phyloP scores from a whole-genome alignment of 1,140 invertebrate genomes.

The Macrostomum lignano region DNA sequence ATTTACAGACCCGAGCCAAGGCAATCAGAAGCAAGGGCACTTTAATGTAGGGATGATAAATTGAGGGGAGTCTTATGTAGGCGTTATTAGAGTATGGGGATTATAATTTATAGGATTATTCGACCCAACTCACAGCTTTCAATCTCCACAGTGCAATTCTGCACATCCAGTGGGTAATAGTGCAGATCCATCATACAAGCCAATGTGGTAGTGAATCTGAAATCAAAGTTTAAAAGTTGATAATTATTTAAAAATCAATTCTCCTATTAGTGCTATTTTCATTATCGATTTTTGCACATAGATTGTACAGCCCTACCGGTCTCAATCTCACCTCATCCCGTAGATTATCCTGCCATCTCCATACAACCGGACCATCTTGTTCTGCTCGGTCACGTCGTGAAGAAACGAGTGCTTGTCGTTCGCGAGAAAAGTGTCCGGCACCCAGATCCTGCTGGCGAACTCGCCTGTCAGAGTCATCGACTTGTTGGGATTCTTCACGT shows the following conservation, averaged over 20 bases:
- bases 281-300: too few species aligned
- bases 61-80: too few species aligned
- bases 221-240: too few species aligned
- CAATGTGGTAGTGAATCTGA: constrained; percentile 66
- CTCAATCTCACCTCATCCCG: constrained; percentile 69
- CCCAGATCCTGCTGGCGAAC: constrained; percentile 92
- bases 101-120: too few species aligned
- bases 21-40: too few species aligned
- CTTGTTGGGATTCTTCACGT: constrained; percentile 40
- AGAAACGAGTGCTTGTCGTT: constrained; percentile 93
- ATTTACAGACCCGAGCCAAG: too few species aligned
- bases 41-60: too few species aligned
- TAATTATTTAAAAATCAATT: too few species aligned
- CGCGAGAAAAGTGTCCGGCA: constrained; percentile 87
- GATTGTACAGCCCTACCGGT: too few species aligned
- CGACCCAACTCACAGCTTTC: constrained; percentile 59
- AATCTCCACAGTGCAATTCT: constrained; percentile 94
- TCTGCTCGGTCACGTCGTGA: constrained; percentile 85
- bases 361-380: constrained; percentile 67
- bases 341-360: constrained; percentile 74
- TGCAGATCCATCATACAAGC: constrained; percentile 98
- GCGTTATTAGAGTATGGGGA: too few species aligned
- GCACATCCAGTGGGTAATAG: constrained; percentile 81
- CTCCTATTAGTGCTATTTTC: too few species aligned
- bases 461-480: constrained; percentile 69